Evolutionary conservation across 2,113 vertebrate genomes (phyloP), one percentile per base, ranked within the genome.

Genomic region (Oryzias woworae): DNA sequence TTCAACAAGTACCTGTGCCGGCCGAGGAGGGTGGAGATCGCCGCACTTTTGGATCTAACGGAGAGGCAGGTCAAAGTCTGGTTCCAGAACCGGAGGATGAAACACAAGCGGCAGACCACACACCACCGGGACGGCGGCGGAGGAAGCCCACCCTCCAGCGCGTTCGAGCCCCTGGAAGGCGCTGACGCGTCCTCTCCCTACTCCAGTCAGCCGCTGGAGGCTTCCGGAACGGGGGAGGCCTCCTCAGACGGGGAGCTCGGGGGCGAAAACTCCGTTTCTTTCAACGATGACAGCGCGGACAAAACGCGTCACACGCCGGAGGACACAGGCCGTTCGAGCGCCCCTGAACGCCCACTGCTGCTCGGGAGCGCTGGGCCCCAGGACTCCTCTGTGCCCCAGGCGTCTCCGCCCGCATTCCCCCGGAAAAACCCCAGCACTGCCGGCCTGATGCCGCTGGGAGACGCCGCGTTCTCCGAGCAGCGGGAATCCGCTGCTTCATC

Each of bases 21-120:
- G 74, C 97, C 97, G 2, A 92, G 97, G 18, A 86, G 97, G 7
- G 94, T 96, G 63, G 96, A 98, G 71, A 99, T 99, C 62, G 97
- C 97, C 0, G 97, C 97, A 28, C 85, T 98, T 59, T 75, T 98
- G 82, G 93, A 96, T 73, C 92, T 99, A 66, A 98, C 93, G 15
- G 97, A 99, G 79, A 89, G 97, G 4, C 97, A 98, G 81, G 96
- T 99, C 14, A 99, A 98, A 86, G 96, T 99, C 1, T 99, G 97
- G 97, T 98, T 98, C 84, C 97, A 99, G 85, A 99, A 99, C 89
- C 93, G 97, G 0, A 88, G 97, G 13, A 99, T 98, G 97, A 98
- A 99, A 85, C 96, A 98, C 91, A 98, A 99, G 75, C 82, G 96
- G 18, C 97, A 98, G 61, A 95, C 89, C 0, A 95, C 93, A 68